Evolutionary conservation across 2,888 invertebrate species (phyloP), one percentile per base, ranked within the genome.

Genomic region (Pherbina coryleti): DNA sequence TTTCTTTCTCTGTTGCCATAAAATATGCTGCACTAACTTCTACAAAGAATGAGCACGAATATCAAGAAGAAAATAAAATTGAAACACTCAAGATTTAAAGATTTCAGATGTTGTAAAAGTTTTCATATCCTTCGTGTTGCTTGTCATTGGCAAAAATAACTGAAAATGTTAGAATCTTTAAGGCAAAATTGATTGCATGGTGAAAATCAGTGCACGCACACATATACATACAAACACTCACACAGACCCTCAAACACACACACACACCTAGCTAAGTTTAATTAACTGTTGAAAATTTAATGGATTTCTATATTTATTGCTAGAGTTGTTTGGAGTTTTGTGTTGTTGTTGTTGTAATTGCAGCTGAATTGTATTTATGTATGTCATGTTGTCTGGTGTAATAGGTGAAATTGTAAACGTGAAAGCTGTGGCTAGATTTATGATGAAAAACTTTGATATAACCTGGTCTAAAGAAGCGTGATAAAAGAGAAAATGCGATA

Each of bases 241-340:
- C 69, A 53, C 51, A 22, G n/a, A n/a, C 19, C 11, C 37, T 2
- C 57, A 66, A 1, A 49, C 75, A 51, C 55, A 75, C 69, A 66
- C 19, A 53, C 25, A 7, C 51, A 60, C 34, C 8, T 17, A 62
- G 49, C 28, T 19, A 53, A 51, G 34, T 19, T 69, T 69, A 69
- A 69, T 69, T 69, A 69, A 69, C 22, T 51, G 69, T 53, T 25
- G 25, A 22, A 53, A 53, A 51, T 69, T 51, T 51, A 69, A 69
- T 69, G 69, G 51, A 51, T 69, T 49, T 69, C 25, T 9, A 5
- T 31, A 51, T 28, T 69, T 69, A 53, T 51, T 53, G 53, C n/a
- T 51, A 22, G 37, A 17, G 67, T 22, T 14, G 31, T 34, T 64
- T 17, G 19, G 1, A 9, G 11, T 22, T 28, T 55, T 5, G 2